A percentile compares a stretch with the other conserved stretches of the same genome.
phyloP scores from a whole-genome alignment of 2,797 vertebrate species.

The Acipenser ruthenus region DNA sequence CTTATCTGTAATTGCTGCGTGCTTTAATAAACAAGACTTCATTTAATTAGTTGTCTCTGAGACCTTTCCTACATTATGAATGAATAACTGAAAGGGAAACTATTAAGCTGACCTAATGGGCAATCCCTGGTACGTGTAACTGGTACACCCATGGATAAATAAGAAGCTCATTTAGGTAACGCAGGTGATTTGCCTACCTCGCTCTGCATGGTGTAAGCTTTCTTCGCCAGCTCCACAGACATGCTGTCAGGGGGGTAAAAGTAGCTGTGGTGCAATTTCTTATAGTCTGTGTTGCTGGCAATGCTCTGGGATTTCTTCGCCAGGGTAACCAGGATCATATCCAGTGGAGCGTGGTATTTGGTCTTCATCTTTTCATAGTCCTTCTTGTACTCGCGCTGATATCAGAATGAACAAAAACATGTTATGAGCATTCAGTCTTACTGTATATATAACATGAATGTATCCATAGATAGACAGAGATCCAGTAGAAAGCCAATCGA shows the following conservation, averaged over 20 bases:
- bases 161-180: too few species aligned
- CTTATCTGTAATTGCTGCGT: too few species aligned
- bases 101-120: too few species aligned
- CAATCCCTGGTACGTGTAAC: too few species aligned
- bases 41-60: too few species aligned
- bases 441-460: too few species aligned
- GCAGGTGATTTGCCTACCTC: constrained; percentile 56
- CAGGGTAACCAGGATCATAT: constrained; percentile 76
- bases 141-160: too few species aligned
- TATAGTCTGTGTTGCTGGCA: constrained; percentile 70
- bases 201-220: constrained; percentile 73
- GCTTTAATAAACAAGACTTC: too few species aligned
- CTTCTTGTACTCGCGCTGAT: constrained; percentile 80
- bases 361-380: constrained; percentile 84
- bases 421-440: not conserved
- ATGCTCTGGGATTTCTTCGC: constrained; percentile 84
- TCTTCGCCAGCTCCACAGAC: constrained; percentile 72
- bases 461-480: too few species aligned
- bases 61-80: too few species aligned
- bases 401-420: constrained; percentile 19
- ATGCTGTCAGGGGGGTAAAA: constrained; percentile 70
- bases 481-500: too few species aligned
- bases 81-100: too few species aligned
- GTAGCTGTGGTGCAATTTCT: constrained; percentile 53
- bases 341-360: constrained; percentile 73